phyloP scores from a whole-genome alignment of 2,113 vertebrate species.

The Myrmecophaga tridactyla region DNA sequence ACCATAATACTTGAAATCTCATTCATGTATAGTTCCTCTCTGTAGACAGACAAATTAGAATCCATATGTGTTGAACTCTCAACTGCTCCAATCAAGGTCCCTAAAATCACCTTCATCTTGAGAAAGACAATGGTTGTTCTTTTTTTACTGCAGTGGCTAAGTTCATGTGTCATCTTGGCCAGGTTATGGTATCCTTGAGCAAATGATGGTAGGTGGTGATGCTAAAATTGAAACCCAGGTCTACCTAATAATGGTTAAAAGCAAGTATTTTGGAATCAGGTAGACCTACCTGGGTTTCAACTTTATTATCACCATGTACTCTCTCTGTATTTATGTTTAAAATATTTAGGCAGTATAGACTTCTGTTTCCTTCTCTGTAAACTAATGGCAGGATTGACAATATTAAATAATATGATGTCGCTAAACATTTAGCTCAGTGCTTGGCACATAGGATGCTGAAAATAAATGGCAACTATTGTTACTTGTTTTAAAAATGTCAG shows the following conservation, averaged over 20 bases:
- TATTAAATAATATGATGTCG: not conserved
- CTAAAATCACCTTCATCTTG: too few species aligned
- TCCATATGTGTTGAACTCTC: too few species aligned
- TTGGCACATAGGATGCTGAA: not conserved
- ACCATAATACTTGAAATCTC: not conserved
- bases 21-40: too few species aligned
- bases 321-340: not conserved
- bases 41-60: too few species aligned
- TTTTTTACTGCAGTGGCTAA: too few species aligned
- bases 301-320: not conserved
- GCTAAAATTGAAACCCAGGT: not conserved
- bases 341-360: too few species aligned
- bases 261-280: not conserved
- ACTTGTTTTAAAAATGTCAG: not conserved
- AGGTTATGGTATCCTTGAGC: not conserved
- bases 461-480: not conserved
- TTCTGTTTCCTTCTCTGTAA: not conserved
- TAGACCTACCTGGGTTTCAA: not conserved
- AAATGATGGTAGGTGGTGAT: not conserved
- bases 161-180: too few species aligned
- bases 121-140: too few species aligned
- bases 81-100: too few species aligned
- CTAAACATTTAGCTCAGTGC: not conserved
- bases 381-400: not conserved
- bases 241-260: not conserved